Conservation (phyloP, 2,888 invertebrate genomes). For the Nemotelus pantherinus region DNA sequence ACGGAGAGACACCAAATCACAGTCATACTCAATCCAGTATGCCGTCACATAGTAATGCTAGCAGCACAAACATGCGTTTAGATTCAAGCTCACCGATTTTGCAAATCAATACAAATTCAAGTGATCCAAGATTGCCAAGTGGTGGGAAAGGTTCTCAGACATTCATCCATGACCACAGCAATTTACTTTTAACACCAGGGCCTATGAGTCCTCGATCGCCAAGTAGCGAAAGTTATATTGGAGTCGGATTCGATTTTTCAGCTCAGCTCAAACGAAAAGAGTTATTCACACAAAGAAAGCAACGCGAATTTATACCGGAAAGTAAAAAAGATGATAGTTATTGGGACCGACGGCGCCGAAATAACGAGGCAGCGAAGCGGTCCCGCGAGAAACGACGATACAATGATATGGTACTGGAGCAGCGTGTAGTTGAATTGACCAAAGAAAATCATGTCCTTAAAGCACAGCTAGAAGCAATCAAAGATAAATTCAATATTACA, state of each 20-base stretch:
- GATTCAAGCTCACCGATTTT: conserved; percentile 59
- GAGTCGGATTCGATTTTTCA: conserved; percentile 50
- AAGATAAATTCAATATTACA: conserved; percentile 91
- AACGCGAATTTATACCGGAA: conserved; percentile 96
- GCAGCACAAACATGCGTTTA: conserved; percentile 53
- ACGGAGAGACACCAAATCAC: conserved; percentile 71
- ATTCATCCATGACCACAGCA: conserved; percentile 29
- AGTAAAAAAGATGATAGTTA: conserved; percentile 96
- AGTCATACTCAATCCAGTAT: conserved; percentile 65
- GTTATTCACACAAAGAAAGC: conserved; percentile 89
- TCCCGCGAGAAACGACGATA: conserved; percentile 96
- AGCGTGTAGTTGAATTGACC: conserved; percentile 91
- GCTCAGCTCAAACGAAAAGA: conserved; percentile 75
- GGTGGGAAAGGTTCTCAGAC: background rate
- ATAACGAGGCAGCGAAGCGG: conserved; percentile 96
- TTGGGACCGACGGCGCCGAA: conserved; percentile 94
- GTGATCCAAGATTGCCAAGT: conserved; percentile 37
- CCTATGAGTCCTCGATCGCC: conserved; percentile 41
- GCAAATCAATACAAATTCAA: conserved; percentile 64
- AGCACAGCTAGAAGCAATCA: conserved; percentile 90
- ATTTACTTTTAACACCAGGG: conserved; percentile 17
- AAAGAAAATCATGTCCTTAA: conserved; percentile 95
- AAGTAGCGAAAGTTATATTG: conserved; percentile 27
- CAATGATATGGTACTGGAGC: conserved; percentile 96
- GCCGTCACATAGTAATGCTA: conserved; percentile 53